Evolutionary conservation across 1,140 invertebrate genomes (phyloP), one percentile per base, ranked within the genome.

Genomic region (Bradynema listronoti): DNA sequence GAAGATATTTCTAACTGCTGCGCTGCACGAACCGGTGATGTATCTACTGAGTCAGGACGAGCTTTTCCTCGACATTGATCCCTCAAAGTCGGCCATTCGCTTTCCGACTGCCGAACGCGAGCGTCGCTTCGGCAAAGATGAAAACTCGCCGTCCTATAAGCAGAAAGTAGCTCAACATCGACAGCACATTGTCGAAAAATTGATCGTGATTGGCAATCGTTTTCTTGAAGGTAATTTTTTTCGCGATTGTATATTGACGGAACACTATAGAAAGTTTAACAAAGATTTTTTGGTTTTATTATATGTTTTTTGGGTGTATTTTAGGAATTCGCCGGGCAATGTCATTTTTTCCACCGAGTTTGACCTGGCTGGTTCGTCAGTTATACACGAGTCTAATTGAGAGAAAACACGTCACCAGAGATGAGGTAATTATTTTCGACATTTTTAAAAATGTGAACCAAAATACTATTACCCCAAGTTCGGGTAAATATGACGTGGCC

Each of bases 31-130:
- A 14, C 90, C 93, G 1, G 87, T 96, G 39, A 87, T 94, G 84
- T 84, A 87, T 43, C 82, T 96, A n/a, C 81, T 97, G 2, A 89
- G 88, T 80, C 89, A 91, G 69, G 89, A 91, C 75, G 90, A 95
- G 76, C 86, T 87, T 75, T 91, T 89, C 80, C 83, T 93, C 41
- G 91, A 95, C 58, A 86, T 92, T 30, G 91, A 96, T 80, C 88
- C 90, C 0, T 85, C 88, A 58, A 93, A 91, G 80, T 85, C 87
- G 36, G 78, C 85, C 11, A 81, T 86, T n/a, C 83, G 87, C 59
- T 88, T 88, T 76, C 82, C 85, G 33, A 75, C 84, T 0, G 78
- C 83, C 1, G 88, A 90, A 68, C 81, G 85, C 42, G 69, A 85
- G 2, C 85, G 86, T 64, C 85, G 87, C 71, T 92, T 91, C 78